These are phyloP conservation scores for Galagoides demidoff DNA, from an alignment of 2,797 vertebrate genomes.

Conservation along the genomic window DNA sequence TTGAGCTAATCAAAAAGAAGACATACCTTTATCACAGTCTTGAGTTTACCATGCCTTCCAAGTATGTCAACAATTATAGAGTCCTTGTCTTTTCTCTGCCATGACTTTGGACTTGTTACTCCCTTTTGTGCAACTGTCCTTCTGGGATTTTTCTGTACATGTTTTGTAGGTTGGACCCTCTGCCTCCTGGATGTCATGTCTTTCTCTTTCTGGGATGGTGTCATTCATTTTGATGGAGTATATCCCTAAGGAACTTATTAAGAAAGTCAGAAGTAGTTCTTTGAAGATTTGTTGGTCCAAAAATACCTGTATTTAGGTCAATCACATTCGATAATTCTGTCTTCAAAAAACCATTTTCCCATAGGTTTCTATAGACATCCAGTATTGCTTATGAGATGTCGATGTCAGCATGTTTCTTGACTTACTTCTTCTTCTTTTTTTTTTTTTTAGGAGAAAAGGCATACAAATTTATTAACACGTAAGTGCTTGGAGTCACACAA, in stretches of 20 bases:
- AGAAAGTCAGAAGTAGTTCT: not conserved
- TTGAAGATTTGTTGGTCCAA: not conserved
- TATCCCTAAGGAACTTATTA: not conserved
- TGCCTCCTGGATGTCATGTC: not conserved
- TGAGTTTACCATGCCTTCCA: not conserved
- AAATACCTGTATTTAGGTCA: slow-evolving; percentile 26
- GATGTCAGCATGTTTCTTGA: not conserved
- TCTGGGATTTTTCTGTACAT: not conserved
- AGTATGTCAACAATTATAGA: too few relatives aligned
- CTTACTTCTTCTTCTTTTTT: not conserved
- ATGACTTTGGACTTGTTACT: not conserved
- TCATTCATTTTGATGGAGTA: not conserved
- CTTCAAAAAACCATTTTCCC: not conserved
- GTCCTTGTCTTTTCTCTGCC: not conserved
- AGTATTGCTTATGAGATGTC: not conserved
- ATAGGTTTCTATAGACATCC: not conserved
- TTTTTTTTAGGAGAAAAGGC: not conserved
- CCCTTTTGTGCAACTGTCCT: not conserved
- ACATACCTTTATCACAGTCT: not conserved
- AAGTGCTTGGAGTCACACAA: not conserved
- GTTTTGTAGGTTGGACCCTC: not conserved
- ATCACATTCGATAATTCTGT: not conserved
- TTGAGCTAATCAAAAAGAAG: not conserved
- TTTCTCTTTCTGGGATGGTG: slow-evolving; percentile 11
- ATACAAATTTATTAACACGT: not conserved